Conservation (phyloP, 2,113 vertebrate species). For the Bungarus multicinctus region DNA sequence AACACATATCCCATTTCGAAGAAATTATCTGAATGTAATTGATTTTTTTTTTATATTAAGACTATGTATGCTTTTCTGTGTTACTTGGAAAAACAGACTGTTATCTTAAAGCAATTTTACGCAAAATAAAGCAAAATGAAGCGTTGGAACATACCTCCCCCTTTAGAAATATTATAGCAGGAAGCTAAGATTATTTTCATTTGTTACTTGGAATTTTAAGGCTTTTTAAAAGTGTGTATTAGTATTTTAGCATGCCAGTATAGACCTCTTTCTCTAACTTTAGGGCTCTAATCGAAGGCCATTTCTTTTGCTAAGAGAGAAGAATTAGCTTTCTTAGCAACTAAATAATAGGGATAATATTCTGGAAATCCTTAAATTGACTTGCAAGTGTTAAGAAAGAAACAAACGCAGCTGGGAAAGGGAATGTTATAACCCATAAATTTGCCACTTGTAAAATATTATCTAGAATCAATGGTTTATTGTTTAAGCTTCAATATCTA, state of each 20-base stretch:
- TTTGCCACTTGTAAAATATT: neutral
- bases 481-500: neutral
- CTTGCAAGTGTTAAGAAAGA: neutral
- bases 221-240: neutral
- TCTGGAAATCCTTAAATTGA: neutral
- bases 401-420: neutral
- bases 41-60: neutral
- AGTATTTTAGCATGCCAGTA: neutral
- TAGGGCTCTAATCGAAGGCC: neutral
- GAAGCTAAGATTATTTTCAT: neutral
- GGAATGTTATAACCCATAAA: neutral
- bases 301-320: neutral
- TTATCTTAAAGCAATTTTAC: neutral
- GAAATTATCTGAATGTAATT: neutral
- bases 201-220: neutral
- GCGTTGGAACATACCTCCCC: neutral
- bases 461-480: neutral
- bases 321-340: neutral
- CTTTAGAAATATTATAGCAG: neutral
- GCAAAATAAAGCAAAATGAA: neutral
- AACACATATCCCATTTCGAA: neutral
- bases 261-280: neutral
- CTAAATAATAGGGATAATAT: neutral
- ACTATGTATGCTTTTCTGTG: neutral
- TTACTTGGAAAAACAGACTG: neutral